Percentiles rank a stretch among this genome's conserved stretches.
Conservation (phyloP, 1,140 invertebrate genomes). For the Procambarus virginalis region DNA sequence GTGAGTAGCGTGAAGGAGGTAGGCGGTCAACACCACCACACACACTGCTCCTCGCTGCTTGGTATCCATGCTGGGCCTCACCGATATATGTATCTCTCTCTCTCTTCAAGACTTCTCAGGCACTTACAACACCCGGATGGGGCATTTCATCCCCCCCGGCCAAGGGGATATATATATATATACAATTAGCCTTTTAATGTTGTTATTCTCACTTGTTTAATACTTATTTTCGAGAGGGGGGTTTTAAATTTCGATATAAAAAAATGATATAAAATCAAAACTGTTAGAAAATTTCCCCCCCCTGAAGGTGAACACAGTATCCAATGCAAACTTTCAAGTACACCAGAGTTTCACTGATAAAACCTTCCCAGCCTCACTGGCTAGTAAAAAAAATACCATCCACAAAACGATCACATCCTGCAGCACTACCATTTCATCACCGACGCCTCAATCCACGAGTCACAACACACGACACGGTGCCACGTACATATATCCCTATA, state of each 20-base stretch:
- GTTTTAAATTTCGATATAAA: neutral
- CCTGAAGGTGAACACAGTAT: neutral
- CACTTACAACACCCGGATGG: constrained; percentile 5
- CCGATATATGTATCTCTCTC: neutral
- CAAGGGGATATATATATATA: neutral
- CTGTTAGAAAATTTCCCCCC: neutral
- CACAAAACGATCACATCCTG: neutral
- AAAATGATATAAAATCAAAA: neutral
- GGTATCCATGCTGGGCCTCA: neutral
- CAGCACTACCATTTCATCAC: neutral
- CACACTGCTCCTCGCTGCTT: neutral
- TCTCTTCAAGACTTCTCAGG: neutral
- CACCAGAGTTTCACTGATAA: neutral
- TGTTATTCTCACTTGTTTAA: neutral
- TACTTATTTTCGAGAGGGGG: neutral
- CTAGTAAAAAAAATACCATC: neutral
- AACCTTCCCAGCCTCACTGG: neutral
- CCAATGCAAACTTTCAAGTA: neutral
- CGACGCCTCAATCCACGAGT: neutral
- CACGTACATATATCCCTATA: no score
- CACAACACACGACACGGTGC: neutral
- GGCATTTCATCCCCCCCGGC: neutral
- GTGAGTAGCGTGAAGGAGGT: neutral
- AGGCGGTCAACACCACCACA: neutral
- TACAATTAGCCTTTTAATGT: neutral